phyloP scores from a whole-genome alignment of 2,797 vertebrate species.

The Sciurus carolinensis region DNA sequence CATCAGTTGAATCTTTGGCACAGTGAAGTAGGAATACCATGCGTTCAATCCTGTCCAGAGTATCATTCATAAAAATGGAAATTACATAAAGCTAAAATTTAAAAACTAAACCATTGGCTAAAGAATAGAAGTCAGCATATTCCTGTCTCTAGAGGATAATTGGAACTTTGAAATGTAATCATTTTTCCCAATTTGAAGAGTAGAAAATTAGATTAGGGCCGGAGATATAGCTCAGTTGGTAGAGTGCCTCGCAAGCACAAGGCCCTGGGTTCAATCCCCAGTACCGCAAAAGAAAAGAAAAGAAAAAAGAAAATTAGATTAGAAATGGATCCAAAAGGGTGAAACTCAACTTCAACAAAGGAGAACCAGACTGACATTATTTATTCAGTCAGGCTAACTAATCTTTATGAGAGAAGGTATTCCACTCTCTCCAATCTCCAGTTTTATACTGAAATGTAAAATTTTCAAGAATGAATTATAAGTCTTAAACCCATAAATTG shows the following conservation, averaged over 20 bases:
- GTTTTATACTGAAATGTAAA: slow-evolving; percentile 45
- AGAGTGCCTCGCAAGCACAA: no score
- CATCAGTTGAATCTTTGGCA: background rate
- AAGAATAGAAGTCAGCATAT: slow-evolving; percentile 50
- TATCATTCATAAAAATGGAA: slow-evolving; percentile 54
- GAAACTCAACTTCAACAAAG: slow-evolving; percentile 31
- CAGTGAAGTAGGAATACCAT: background rate
- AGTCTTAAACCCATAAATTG: background rate
- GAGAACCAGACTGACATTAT: slow-evolving; percentile 39
- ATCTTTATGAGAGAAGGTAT: background rate
- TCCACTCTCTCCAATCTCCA: background rate
- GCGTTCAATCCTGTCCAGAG: background rate
- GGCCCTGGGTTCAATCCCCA: no score
- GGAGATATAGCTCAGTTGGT: no score
- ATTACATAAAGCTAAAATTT: slow-evolving; percentile 31
- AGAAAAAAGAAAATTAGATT: background rate
- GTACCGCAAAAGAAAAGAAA: no score
- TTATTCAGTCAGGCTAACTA: slow-evolving; percentile 45
- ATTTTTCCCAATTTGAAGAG: slow-evolving; percentile 62
- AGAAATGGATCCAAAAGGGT: background rate
- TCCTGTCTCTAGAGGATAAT: slow-evolving; percentile 16
- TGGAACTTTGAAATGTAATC: slow-evolving; percentile 47
- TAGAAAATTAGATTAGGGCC: background rate
- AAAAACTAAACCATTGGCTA: slow-evolving; percentile 48
- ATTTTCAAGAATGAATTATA: slow-evolving; percentile 62